Percentiles rank a stretch among this genome's conserved stretches.
phyloP scores from a whole-genome alignment of 2,113 vertebrate species.

The Mus pahari region DNA sequence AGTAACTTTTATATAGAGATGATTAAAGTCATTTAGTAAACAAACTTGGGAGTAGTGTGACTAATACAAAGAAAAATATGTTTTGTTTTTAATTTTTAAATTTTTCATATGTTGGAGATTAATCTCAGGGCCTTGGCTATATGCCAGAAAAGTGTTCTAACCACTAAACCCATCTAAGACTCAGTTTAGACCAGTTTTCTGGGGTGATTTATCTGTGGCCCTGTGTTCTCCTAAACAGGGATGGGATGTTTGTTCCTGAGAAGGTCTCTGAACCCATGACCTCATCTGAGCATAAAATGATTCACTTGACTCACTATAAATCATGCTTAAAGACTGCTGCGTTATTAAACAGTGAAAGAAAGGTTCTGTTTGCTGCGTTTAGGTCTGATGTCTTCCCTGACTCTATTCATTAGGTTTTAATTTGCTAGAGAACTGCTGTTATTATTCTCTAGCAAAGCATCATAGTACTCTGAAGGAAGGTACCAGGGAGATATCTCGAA shows the following conservation, averaged over 20 bases:
- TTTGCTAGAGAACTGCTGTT: conserved; percentile 34
- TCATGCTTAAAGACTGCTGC: neutral
- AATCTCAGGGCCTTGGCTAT: neutral
- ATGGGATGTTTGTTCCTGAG: neutral
- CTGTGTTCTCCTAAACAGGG: neutral
- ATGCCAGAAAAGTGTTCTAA: neutral
- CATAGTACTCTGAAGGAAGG: conserved; percentile 34
- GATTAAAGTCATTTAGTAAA: conserved; percentile 3
- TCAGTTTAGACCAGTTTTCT: conserved; percentile 40
- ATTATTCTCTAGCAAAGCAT: conserved; percentile 9
- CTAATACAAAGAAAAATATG: neutral
- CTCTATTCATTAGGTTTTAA: conserved; percentile 54
- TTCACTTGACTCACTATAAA: conserved; percentile 44
- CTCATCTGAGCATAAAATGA: neutral
- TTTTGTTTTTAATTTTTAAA: neutral
- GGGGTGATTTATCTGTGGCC: neutral
- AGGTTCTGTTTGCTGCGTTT: conserved; percentile 8
- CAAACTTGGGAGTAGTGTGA: conserved; percentile 17
- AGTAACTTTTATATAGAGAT: neutral
- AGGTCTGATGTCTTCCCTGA: conserved; percentile 20
- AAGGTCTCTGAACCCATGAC: neutral
- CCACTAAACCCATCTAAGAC: neutral
- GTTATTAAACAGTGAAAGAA: conserved; percentile 29
- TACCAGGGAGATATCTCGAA: neutral
- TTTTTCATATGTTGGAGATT: neutral